These are phyloP conservation scores for Pristionchus arcanus DNA, from an alignment of 2,888 invertebrate genomes.

Conservation along the genomic window DNA sequence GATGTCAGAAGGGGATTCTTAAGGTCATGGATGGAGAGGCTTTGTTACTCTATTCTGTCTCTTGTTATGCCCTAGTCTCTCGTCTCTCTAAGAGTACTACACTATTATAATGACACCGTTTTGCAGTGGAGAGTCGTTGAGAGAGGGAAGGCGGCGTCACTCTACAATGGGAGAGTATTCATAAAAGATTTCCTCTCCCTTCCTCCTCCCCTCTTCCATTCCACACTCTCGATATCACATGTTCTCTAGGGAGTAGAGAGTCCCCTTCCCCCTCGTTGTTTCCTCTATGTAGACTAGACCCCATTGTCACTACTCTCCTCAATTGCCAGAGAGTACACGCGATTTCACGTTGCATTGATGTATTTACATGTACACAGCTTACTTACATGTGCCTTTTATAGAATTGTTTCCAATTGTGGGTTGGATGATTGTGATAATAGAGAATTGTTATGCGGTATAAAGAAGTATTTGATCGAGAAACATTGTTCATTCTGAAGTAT, in stretches of 20 bases:
- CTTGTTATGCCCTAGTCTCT: conserved; percentile 8
- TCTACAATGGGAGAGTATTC: conserved; percentile 28
- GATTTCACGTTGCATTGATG: conserved; percentile 7
- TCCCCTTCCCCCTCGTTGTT: neutral
- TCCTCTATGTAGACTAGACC: neutral
- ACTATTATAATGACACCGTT: conserved; percentile 31
- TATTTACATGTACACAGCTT: neutral
- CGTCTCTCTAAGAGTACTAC: neutral
- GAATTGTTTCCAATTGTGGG: neutral
- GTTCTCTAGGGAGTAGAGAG: conserved; percentile 29
- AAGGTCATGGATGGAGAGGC: neutral
- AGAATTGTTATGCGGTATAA: conserved; percentile 24
- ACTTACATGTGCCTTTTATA: neutral
- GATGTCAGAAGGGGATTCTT: neutral
- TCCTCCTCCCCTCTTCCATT: neutral
- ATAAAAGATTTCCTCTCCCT: conserved; percentile 29
- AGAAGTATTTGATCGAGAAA: neutral
- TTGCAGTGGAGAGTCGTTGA: conserved; percentile 7
- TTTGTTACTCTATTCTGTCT: neutral
- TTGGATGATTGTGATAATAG: conserved; percentile 28
- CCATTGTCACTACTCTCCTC: conserved; percentile 33
- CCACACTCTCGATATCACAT: neutral
- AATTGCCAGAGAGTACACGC: conserved; percentile 28
- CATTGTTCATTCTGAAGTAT: neutral
- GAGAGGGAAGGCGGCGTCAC: neutral